Base-by-base conservation (phyloP, 1,140 invertebrate species). In the Sinonovacula constricta region DNA sequence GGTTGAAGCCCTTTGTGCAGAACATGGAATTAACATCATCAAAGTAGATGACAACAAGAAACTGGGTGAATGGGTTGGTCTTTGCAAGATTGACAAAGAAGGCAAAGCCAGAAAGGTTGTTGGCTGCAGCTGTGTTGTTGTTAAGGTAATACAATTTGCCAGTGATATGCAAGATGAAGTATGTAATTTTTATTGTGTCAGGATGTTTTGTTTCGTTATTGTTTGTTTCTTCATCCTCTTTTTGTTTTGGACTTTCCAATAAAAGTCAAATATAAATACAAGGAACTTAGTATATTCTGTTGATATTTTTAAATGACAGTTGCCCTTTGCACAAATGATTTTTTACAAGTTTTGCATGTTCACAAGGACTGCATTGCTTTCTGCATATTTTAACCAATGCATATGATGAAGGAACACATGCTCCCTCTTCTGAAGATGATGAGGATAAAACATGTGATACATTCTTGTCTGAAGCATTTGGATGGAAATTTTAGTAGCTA, bases 21-120 rank as follows among this genome's bases (percentile, higher is more conserved):
- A 99, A 92, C 98, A 99, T 92, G 95, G 97, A 90, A 99, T 99
- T 90, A 97, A 97, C 70, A 92, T 99, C 39, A 95, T 99, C 72
- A 97, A 97, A 92, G 92, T 99, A 69, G 97, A 99, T 90, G 97
- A 98, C 92, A 99, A 99, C 92, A 99, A 99, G 91, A 98, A 98
- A 90, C 94, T 99, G 26, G 98, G 98, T 34, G 98, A 99, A 94
- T 99, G 98, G 98, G 95, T 97, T 79, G 99, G 98, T 81, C 93
- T 99, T 39, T 99, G 99, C 92, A 99, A 99, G 93, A 98, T 99
- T 88, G 99, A 99, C 92, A 98, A 97, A 88, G 97, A 98, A 84
- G 98, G 98, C 80, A 99, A 99, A 92, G 97, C 99, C 54, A 94
- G 98, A 79, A 99, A 99, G 93, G 97, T 99, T 83, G 98, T 99